Percentiles rank a stretch among this genome's conserved stretches.
Conservation (phyloP, 2,113 vertebrate species). For the Plecturocebus donacophilus region DNA sequence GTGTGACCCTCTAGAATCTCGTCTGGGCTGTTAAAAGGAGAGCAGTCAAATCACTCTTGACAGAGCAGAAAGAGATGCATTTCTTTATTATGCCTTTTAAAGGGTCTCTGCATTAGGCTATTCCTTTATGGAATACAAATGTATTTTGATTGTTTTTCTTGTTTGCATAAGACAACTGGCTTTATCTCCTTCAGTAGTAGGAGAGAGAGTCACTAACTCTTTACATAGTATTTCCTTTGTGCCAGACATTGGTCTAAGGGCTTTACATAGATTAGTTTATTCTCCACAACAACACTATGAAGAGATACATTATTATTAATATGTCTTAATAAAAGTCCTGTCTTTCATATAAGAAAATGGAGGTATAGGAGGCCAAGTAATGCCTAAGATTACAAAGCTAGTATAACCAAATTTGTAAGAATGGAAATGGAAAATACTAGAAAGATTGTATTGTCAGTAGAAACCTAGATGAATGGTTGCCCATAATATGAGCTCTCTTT, state of each 20-base stretch:
- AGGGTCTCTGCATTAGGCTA: background rate
- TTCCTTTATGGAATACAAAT: background rate
- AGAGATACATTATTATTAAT: background rate
- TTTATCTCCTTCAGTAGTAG: background rate
- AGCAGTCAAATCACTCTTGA: background rate
- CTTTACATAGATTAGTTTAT: slow-evolving; percentile 12
- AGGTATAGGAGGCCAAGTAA: background rate
- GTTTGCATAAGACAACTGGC: background rate
- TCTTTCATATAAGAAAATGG: background rate
- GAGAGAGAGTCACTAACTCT: background rate
- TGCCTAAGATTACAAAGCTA: background rate
- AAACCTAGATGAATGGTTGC: background rate
- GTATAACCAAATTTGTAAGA: background rate
- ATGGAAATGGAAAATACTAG: background rate
- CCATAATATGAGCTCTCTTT: background rate
- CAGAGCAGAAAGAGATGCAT: background rate
- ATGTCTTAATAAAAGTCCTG: background rate
- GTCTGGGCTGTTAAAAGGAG: background rate
- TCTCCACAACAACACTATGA: background rate
- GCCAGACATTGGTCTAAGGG: background rate
- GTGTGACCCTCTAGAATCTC: background rate
- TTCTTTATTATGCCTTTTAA: slow-evolving; percentile 22
- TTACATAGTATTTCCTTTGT: background rate
- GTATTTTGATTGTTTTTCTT: background rate
- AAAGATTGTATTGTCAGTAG: background rate